Conservation (phyloP, 2,888 invertebrate species). For the Antheraea yamamai region DNA sequence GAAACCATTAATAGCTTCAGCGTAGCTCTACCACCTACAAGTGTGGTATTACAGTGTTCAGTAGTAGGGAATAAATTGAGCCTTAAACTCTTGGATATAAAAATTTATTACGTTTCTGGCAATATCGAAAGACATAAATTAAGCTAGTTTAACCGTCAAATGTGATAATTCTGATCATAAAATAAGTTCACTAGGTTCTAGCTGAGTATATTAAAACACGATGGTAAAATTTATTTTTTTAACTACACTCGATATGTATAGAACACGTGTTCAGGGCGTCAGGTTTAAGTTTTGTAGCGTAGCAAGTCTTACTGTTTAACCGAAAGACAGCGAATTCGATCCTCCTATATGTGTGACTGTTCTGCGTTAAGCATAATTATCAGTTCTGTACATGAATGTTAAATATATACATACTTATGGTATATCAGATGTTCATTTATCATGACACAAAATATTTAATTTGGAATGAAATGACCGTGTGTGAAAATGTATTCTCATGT, state of each 20-base stretch:
- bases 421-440: no score
- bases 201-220: background rate
- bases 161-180: background rate
- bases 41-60: background rate
- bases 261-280: background rate
- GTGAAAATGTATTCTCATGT: no score
- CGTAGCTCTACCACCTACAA: no score
- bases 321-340: no score
- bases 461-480: background rate
- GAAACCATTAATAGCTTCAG: no score
- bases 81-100: background rate
- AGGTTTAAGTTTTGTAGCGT: background rate
- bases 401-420: no score
- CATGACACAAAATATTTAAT: background rate
- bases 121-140: background rate
- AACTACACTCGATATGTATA: background rate
- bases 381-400: no score
- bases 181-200: background rate
- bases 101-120: background rate
- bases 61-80: background rate
- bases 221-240: background rate
- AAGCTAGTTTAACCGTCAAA: background rate
- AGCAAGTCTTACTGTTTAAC: no score
- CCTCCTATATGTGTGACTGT: no score
- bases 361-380: no score